Evolutionary conservation across 2,113 vertebrate genomes (phyloP).

Genomic region (Arenaria interpres): DNA sequence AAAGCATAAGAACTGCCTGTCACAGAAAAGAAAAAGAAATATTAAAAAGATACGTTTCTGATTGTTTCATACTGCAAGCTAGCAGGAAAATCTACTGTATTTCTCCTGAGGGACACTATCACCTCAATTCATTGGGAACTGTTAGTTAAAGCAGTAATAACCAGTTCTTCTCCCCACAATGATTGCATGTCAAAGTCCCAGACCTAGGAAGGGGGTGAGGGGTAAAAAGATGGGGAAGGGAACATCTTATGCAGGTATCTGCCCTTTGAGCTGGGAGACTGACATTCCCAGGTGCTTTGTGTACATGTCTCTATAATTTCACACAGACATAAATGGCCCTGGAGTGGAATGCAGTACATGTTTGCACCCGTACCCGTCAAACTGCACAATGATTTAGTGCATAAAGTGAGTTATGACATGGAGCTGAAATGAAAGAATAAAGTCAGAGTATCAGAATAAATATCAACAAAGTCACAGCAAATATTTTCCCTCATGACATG

Average conservation of each 20-base stretch:
- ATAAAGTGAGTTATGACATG: conserved; percentile 21
- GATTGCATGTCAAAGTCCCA: not conserved
- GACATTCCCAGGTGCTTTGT: conserved; percentile 58
- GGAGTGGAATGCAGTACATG: conserved; percentile 42
- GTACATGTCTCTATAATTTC: conserved; percentile 27
- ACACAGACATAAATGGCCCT: conserved; percentile 46
- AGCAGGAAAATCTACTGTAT: not conserved
- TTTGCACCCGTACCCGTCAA: conserved; percentile 17
- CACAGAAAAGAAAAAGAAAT: not conserved
- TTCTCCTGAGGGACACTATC: not conserved
- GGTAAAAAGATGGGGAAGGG: not conserved
- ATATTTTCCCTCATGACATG: not conserved
- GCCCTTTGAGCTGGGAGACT: conserved; percentile 9
- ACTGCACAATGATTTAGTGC: not conserved
- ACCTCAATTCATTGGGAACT: not conserved
- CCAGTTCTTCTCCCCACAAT: not conserved
- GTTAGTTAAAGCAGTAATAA: not conserved
- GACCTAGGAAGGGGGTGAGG: not conserved
- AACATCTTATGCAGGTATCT: not conserved
- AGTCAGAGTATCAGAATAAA: conserved; percentile 17
- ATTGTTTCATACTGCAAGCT: not conserved
- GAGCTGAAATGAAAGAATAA: conserved; percentile 22
- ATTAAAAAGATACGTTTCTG: not conserved
- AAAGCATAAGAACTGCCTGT: not conserved
- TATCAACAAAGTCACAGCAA: not conserved